Base-by-base conservation (phyloP, 1,140 invertebrate species). In the Leucophenga varia region DNA sequence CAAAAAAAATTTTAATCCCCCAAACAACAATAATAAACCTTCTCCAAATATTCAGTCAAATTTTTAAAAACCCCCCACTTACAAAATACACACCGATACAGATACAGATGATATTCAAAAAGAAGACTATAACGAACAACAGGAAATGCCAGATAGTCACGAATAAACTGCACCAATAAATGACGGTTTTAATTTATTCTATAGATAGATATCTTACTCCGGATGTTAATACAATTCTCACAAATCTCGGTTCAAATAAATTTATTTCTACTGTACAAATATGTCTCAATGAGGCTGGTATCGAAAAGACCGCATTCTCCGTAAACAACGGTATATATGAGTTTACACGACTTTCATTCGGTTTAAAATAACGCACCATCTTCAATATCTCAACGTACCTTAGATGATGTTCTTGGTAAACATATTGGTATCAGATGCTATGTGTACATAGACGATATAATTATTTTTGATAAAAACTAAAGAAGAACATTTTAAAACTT, bases 401-500 rank as follows among this genome's bases (percentile, higher is more conserved):
- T 44, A 5, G 42, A 44, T 16, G 42, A 44, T 16, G 34, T 44
- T 16, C 32, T 44, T 3, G 3, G 42, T 6, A 13, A 44, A 9
- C 42, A 34, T 25, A 44, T 44, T 17, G 42, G 42, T 12, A 32
- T 4, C 17, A 34, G 7, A 6, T 44, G 42, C 25, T 44, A 34
- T 30, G 42, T 44, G 13, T 44, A 44, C 20, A 44, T 44, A 6
- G 42, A 44, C 42, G 32, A 44, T 20, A 44, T 44, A 10, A 19
- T 44, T 3, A 44, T 44, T 4, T 34, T 34, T 14, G 16, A 30
- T 7, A 18, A 44, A 44, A 34, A 32, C n/a, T 14, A 19, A 44
- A 31, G 47, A 68, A 40, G 42, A 70, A 55, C 68, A 72, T 47
- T n/a, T n/a, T n/a, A n/a, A n/a, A n/a, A n/a, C n/a, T n/a, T n/a